A percentile compares a stretch with the other conserved stretches of the same genome.
Conservation (phyloP, 2,113 vertebrate genomes). For the Zingel zingel region DNA sequence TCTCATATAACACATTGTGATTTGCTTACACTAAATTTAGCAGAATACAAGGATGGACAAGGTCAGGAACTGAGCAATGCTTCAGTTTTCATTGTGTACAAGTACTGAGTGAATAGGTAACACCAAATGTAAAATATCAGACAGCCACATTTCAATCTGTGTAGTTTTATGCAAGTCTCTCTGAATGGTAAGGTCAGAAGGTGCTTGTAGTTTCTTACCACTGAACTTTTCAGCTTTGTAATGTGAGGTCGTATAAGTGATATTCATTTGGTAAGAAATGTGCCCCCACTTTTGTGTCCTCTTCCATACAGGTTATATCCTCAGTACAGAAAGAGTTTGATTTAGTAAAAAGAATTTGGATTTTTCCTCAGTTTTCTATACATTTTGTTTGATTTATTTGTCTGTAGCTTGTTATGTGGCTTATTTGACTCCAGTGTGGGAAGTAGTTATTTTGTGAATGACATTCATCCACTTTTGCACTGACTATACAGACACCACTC, state of each 20-base stretch:
- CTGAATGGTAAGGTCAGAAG: slow-evolving; percentile 25
- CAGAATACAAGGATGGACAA: background rate
- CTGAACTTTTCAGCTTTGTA: slow-evolving; percentile 19
- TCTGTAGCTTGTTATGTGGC: background rate
- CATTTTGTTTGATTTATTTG: no score
- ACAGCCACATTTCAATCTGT: background rate
- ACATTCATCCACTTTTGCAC: background rate
- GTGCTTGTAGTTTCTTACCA: background rate
- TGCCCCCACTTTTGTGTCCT: background rate
- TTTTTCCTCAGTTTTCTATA: background rate
- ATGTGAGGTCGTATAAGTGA: background rate
- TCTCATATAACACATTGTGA: background rate
- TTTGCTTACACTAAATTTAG: slow-evolving; percentile 10
- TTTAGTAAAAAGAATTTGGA: background rate
- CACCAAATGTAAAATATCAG: no score
- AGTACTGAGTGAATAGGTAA: background rate
- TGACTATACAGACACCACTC: background rate
- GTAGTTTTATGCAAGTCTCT: background rate
- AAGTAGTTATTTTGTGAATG: background rate
- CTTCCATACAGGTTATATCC: background rate
- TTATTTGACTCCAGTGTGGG: background rate
- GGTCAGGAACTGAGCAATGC: slow-evolving; percentile 24
- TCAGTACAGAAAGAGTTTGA: slow-evolving; percentile 1
- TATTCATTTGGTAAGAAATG: background rate
- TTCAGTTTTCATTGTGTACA: background rate